Evolutionary conservation across 2,113 vertebrate genomes (phyloP).

Genomic region (Acanthochromis polyacanthus): DNA sequence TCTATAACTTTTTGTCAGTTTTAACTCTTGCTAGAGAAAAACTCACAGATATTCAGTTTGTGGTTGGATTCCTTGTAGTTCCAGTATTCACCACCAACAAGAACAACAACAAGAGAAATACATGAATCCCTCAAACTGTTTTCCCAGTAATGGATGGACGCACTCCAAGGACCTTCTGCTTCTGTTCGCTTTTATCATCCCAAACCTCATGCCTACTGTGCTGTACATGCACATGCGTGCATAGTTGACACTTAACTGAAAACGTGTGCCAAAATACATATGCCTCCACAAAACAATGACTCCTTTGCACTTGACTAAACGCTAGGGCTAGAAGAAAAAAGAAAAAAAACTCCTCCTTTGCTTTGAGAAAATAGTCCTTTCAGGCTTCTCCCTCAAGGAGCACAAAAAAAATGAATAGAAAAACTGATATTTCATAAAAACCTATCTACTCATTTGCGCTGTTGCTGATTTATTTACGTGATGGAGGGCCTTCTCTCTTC

Average conservation of each 20-base stretch:
- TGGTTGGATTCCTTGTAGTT: slow-evolving; percentile 60
- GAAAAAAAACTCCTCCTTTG: slow-evolving; percentile 23
- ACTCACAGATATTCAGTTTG: slow-evolving; percentile 50
- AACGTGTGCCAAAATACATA: slow-evolving; percentile 77
- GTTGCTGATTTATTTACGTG: slow-evolving; percentile 66
- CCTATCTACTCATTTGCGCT: slow-evolving; percentile 44
- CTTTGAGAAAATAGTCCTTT: slow-evolving; percentile 65
- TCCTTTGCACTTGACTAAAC: slow-evolving; percentile 77
- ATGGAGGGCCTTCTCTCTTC: slow-evolving; percentile 45
- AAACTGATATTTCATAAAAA: slow-evolving; percentile 58
- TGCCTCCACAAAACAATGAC: slow-evolving; percentile 65
- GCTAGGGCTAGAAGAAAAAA: slow-evolving; percentile 74
- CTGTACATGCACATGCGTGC: slow-evolving; percentile 64
- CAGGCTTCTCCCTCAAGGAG: slow-evolving; percentile 59
- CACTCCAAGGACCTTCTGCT: slow-evolving; percentile 47
- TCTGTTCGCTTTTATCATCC: slow-evolving; percentile 59
- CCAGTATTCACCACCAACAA: slow-evolving; percentile 47
- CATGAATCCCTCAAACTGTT: slow-evolving; percentile 30
- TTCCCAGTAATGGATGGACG: slow-evolving; percentile 37
- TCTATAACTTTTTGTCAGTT: slow-evolving; percentile 82
- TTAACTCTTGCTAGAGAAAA: slow-evolving; percentile 70
- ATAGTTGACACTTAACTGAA: slow-evolving; percentile 61
- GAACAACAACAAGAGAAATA: slow-evolving; percentile 38
- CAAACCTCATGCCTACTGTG: slow-evolving; percentile 69
- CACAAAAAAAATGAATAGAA: slow-evolving; percentile 39